A percentile compares a stretch with the other conserved stretches of the same genome.
These are phyloP conservation scores for Channa striata DNA, from an alignment of 2,797 vertebrate species.

Conservation along the genomic window DNA sequence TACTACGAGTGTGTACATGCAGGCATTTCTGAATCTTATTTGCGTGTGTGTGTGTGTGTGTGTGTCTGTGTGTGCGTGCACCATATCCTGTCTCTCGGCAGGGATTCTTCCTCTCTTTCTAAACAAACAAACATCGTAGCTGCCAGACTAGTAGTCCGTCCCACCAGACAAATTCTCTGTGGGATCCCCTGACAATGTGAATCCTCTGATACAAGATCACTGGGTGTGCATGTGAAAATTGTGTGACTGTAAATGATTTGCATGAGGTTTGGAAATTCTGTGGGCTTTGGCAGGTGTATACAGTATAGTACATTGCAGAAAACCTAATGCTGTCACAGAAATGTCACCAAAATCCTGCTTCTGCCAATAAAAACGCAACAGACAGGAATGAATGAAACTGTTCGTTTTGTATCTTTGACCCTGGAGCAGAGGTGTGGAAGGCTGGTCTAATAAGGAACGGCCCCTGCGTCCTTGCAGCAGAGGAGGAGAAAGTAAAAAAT, in stretches of 20 bases:
- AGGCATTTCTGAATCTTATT: conserved; percentile 10
- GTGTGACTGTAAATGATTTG: conserved; percentile 2
- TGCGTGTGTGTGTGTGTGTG: conserved; percentile 17
- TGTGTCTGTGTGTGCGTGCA: conserved; percentile 9
- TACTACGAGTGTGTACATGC: conserved; percentile 7
- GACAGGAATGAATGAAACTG: not conserved
- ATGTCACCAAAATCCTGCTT: not conserved
- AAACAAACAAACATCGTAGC: conserved; percentile 59
- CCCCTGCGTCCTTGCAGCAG: conserved; percentile 19
- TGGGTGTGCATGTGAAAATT: not conserved
- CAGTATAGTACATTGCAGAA: not conserved
- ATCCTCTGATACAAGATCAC: conserved; percentile 12
- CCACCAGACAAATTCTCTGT: conserved; percentile 49
- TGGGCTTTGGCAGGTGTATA: not conserved
- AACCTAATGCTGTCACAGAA: not conserved
- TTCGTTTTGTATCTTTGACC: conserved; percentile 31
- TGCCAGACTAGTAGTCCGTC: conserved; percentile 40
- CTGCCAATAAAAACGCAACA: not conserved
- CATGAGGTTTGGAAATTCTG: not conserved
- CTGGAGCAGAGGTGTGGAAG: conserved; percentile 28
- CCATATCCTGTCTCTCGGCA: conserved; percentile 50
- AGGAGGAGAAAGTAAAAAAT: conserved; percentile 54
- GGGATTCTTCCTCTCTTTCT: conserved; percentile 57
- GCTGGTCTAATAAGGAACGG: conserved; percentile 32
- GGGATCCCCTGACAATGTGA: conserved; percentile 36